Percentiles rank a stretch among this genome's conserved stretches.
phyloP scores from a whole-genome alignment of 1,140 invertebrate genomes.

The Diachasma alloeum region DNA sequence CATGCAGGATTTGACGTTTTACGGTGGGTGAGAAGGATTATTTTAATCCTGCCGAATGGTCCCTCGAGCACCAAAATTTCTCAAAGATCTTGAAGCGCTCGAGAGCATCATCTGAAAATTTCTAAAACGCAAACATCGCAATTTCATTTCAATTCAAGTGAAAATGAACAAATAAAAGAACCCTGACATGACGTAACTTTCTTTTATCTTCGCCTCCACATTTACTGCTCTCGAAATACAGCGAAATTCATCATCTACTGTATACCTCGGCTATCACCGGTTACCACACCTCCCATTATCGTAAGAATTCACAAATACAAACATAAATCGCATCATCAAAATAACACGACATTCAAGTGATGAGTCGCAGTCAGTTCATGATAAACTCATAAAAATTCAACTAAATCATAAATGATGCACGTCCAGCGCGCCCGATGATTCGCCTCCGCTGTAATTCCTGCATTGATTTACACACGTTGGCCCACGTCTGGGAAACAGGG shows the following conservation, averaged over 20 bases:
- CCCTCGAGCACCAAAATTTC: too few species aligned
- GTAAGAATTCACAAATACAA: background rate
- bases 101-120: too few species aligned
- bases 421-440: background rate
- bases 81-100: too few species aligned
- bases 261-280: background rate
- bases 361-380: background rate
- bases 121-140: background rate
- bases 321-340: background rate
- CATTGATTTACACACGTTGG: background rate
- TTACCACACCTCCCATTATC: too few species aligned
- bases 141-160: background rate
- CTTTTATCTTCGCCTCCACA: background rate
- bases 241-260: slow-evolving; percentile 34
- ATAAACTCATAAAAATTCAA: background rate
- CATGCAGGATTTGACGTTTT: too few species aligned
- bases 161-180: too few species aligned
- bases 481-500: background rate
- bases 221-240: slow-evolving; percentile 38
- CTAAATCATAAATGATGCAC: background rate
- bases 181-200: too few species aligned
- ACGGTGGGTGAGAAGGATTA: too few species aligned
- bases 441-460: background rate
- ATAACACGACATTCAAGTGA: background rate
- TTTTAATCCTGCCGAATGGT: too few species aligned